phyloP scores from a whole-genome alignment of 2,888 invertebrate species.

The Biston stratarius region DNA sequence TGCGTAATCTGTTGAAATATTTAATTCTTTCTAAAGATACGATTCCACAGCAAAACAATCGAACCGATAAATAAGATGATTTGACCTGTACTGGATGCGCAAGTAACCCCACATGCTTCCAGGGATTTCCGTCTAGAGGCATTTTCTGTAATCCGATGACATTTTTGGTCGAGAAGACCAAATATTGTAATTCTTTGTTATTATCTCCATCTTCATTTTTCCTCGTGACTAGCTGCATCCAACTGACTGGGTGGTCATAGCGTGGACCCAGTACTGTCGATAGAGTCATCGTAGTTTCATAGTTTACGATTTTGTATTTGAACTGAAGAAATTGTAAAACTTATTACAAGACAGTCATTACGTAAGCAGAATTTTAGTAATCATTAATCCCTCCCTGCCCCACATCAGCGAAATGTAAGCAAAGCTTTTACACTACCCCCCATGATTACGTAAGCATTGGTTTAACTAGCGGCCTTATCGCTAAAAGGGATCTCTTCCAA shows the following conservation, averaged over 20 bases:
- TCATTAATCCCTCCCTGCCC: too few species aligned
- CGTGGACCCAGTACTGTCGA: slow-evolving; percentile 90
- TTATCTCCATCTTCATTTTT: slow-evolving; percentile 46
- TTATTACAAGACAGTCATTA: too few species aligned
- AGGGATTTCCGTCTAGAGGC: slow-evolving; percentile 92
- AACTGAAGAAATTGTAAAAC: slow-evolving; percentile 69
- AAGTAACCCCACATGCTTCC: slow-evolving; percentile 87
- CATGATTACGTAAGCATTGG: too few species aligned
- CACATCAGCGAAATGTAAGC: too few species aligned
- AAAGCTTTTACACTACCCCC: too few species aligned
- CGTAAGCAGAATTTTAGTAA: too few species aligned
- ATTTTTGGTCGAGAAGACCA: slow-evolving; percentile 88
- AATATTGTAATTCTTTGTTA: slow-evolving; percentile 68
- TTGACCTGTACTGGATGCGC: slow-evolving; percentile 89
- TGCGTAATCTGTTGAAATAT: slow-evolving; percentile 56
- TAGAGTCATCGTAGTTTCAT: slow-evolving; percentile 88
- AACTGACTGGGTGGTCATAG: slow-evolving; percentile 86
- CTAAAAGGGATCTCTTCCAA: too few species aligned
- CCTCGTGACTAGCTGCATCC: slow-evolving; percentile 71
- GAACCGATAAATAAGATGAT: background rate
- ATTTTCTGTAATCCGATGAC: slow-evolving; percentile 89
- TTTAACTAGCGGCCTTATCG: too few species aligned
- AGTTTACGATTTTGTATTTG: slow-evolving; percentile 90
- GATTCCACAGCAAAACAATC: background rate
- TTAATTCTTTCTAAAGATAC: background rate